A percentile compares a stretch with the other conserved stretches of the same genome.
phyloP scores from a whole-genome alignment of 2,888 invertebrate species.

The Craniophora ligustri region DNA sequence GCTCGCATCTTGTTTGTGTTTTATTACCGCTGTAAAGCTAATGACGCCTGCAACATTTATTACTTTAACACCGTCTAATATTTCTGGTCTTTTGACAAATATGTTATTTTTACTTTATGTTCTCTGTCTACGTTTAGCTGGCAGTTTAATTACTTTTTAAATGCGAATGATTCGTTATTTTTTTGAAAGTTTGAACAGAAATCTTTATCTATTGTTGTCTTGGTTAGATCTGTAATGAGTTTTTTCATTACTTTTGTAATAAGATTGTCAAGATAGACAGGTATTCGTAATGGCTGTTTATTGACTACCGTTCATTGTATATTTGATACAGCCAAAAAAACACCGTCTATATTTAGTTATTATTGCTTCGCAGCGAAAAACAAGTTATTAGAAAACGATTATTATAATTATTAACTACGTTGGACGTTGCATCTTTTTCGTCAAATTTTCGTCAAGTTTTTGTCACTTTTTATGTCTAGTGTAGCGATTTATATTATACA shows the following conservation, averaged over 20 bases:
- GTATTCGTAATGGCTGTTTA: constrained; percentile 54
- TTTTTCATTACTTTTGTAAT: constrained; percentile 63
- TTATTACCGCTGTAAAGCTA: constrained; percentile 68
- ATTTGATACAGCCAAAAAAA: constrained; percentile 50
- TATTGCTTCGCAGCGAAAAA: constrained; percentile 40
- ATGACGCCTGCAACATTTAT: constrained; percentile 76
- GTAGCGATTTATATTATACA: constrained; percentile 28
- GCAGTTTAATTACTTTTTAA: constrained; percentile 45
- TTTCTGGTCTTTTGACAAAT: constrained; percentile 58
- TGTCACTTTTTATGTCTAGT: constrained; percentile 32
- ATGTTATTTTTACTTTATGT: constrained; percentile 52
- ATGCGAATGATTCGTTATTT: constrained; percentile 46
- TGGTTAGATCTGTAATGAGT: constrained; percentile 62
- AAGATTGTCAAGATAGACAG: constrained; percentile 64
- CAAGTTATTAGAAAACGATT: constrained; percentile 50
- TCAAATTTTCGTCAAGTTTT: constrained; percentile 30
- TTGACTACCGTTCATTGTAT: constrained; percentile 56
- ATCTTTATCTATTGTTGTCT: constrained; percentile 58
- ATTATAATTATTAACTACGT: constrained; percentile 45
- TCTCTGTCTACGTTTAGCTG: constrained; percentile 45
- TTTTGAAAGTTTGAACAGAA: constrained; percentile 45
- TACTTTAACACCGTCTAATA: constrained; percentile 64
- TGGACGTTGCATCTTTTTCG: constrained; percentile 33
- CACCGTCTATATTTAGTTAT: constrained; percentile 42
- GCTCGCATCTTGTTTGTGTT: constrained; percentile 65